A percentile compares a stretch with the other conserved stretches of the same genome.
These are phyloP conservation scores for Sycobia sp. DNA, from an alignment of 1,140 invertebrate genomes.

Conservation along the genomic window DNA sequence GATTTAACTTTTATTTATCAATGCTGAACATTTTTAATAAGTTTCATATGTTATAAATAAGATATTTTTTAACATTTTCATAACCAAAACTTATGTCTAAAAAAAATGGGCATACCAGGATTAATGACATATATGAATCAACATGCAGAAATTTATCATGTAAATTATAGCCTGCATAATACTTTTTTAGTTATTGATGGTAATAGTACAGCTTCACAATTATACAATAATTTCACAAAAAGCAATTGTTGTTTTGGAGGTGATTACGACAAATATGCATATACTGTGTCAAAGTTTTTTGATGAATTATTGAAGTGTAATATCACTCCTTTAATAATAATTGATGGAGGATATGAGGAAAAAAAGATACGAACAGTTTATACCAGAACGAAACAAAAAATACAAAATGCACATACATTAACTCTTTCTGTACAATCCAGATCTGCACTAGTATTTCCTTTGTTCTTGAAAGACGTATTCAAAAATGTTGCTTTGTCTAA, in stretches of 20 bases:
- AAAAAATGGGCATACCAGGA: constrained; percentile 79
- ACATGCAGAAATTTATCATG: constrained; percentile 69
- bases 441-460: constrained; percentile 70
- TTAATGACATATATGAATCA: constrained; percentile 78
- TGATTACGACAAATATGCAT: constrained; percentile 80
- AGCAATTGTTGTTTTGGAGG: constrained; percentile 79
- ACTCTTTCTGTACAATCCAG: constrained; percentile 56
- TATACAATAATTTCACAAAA: constrained; percentile 68
- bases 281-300: constrained; percentile 72
- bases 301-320: constrained; percentile 73
- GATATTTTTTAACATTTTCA: too few relatives aligned
- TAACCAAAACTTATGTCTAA: background rate
- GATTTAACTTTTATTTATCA: too few relatives aligned
- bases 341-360: constrained; percentile 81
- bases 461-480: constrained; percentile 75
- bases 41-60: too few relatives aligned
- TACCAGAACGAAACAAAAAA: constrained; percentile 68
- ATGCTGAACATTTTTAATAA: too few relatives aligned
- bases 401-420: constrained; percentile 59
- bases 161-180: constrained; percentile 70
- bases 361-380: constrained; percentile 77
- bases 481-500: constrained; percentile 69
- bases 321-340: constrained; percentile 76
- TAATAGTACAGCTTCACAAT: constrained; percentile 74
- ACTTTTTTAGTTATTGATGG: constrained; percentile 82